Percentiles rank a stretch among this genome's conserved stretches.
phyloP scores from a whole-genome alignment of 2,797 vertebrate genomes.

The Cuculus canorus region DNA sequence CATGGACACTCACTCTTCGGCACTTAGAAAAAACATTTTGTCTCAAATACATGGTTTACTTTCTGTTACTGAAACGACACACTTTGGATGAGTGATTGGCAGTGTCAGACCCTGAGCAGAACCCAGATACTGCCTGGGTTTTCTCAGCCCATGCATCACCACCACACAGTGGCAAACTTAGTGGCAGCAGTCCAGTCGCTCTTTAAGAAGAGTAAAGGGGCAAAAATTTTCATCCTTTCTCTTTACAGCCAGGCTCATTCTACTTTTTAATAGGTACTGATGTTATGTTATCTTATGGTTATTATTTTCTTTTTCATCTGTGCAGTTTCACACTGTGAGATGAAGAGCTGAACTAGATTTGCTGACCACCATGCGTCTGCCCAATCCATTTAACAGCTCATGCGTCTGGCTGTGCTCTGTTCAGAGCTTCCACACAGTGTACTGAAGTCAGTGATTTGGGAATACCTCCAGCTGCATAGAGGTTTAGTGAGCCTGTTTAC shows the following conservation, averaged over 20 bases:
- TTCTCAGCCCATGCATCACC: neutral
- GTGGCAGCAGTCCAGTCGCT: neutral
- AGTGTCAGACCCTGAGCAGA: neutral
- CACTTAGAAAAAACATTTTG: neutral
- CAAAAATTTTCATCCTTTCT: neutral
- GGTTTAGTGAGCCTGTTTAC: neutral
- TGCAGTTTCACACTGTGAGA: neutral
- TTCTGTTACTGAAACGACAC: conserved; percentile 7
- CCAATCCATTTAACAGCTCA: neutral
- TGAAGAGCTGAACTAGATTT: neutral
- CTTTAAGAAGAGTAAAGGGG: neutral
- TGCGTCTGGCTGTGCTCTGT: neutral
- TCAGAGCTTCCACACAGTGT: neutral
- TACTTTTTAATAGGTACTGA: neutral
- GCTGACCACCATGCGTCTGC: neutral
- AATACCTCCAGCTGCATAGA: neutral
- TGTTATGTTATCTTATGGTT: fast-evolving
- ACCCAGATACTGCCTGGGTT: neutral
- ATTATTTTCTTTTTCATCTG: neutral
- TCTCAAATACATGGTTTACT: conserved; percentile 19
- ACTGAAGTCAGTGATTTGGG: neutral
- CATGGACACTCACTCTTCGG: neutral
- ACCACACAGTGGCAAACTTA: neutral
- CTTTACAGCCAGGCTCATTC: neutral
- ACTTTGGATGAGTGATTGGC: neutral